Conservation (phyloP, 2,113 vertebrate genomes). For the Poeciliopsis turrubarensis region DNA sequence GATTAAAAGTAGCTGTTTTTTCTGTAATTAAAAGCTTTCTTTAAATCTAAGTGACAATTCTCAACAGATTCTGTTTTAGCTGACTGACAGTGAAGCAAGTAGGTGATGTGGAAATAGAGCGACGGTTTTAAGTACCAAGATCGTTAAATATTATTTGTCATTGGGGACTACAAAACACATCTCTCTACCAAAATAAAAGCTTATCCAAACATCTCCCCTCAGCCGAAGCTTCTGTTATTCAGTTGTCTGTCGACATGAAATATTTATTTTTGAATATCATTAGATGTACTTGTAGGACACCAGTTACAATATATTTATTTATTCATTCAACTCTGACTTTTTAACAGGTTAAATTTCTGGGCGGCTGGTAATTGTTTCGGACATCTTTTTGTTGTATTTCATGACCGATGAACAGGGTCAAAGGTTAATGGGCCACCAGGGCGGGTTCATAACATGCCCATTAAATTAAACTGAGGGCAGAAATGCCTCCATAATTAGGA, state of each 20-base stretch:
- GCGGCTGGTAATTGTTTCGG: constrained; percentile 13
- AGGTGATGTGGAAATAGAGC: too few species aligned
- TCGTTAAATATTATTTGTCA: too few species aligned
- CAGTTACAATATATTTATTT: not conserved
- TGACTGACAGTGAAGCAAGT: too few species aligned
- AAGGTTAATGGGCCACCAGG: constrained; percentile 35
- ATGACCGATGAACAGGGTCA: constrained; percentile 26
- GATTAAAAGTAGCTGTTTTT: too few species aligned
- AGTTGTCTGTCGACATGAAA: not conserved
- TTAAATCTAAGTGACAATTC: too few species aligned
- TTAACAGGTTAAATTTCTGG: constrained; percentile 10
- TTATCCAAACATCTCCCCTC: too few species aligned
- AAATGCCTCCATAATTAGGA: constrained; percentile 27
- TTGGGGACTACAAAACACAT: too few species aligned
- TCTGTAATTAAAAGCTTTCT: too few species aligned
- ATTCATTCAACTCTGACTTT: constrained; percentile 8
- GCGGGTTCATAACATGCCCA: constrained; percentile 23
- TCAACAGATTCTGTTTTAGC: too few species aligned
- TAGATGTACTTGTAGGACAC: not conserved
- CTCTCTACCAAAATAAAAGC: too few species aligned
- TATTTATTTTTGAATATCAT: not conserved
- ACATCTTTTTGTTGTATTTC: constrained; percentile 7
- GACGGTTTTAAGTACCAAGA: too few species aligned
- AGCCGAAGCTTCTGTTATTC: too few species aligned
- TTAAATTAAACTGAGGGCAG: constrained; percentile 28